A percentile compares a stretch with the other conserved stretches of the same genome.
phyloP scores from a whole-genome alignment of 2,797 vertebrate species.

The Sebastes taczanowskii region DNA sequence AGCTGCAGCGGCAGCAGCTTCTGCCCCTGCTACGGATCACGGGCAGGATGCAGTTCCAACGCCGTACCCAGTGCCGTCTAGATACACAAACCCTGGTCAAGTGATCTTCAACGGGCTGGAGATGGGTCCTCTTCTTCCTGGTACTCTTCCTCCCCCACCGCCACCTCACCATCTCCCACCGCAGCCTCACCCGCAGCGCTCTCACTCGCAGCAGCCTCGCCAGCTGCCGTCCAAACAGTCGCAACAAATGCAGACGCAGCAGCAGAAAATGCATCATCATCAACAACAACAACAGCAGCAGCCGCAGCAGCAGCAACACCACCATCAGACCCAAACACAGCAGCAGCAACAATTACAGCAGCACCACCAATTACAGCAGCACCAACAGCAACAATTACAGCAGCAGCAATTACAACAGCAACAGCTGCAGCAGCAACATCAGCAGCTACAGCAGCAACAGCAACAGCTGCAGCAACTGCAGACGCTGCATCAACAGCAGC shows the following conservation, averaged over 20 bases:
- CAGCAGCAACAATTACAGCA: background rate
- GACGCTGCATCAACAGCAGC: constrained; percentile 61
- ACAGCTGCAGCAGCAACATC: constrained; percentile 43
- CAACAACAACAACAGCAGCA: constrained; percentile 58
- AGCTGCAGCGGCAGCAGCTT: constrained; percentile 42
- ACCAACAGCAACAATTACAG: constrained; percentile 29
- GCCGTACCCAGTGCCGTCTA: constrained; percentile 84
- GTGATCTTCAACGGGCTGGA: constrained; percentile 90
- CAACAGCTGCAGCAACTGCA: constrained; percentile 68
- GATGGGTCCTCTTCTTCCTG: constrained; percentile 84
- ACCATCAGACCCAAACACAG: constrained; percentile 51
- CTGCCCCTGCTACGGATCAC: constrained; percentile 77
- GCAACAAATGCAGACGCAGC: constrained; percentile 68
- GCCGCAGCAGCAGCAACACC: constrained; percentile 36
- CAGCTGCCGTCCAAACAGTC: constrained; percentile 71
- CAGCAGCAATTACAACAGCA: constrained; percentile 49
- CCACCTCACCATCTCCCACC: constrained; percentile 82
- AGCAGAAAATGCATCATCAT: constrained; percentile 62
- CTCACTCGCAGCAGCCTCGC: constrained; percentile 75
- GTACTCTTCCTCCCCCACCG: constrained; percentile 81
- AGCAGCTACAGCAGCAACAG: constrained; percentile 56
- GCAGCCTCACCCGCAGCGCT: constrained; percentile 76
- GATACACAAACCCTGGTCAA: constrained; percentile 90
- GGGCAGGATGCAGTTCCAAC: constrained; percentile 79
- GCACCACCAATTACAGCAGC: constrained; percentile 41